A percentile compares a stretch with the other conserved stretches of the same genome.
Evolutionary conservation across 1,140 invertebrate genomes (phyloP).

Genomic region (Solen grandis): DNA sequence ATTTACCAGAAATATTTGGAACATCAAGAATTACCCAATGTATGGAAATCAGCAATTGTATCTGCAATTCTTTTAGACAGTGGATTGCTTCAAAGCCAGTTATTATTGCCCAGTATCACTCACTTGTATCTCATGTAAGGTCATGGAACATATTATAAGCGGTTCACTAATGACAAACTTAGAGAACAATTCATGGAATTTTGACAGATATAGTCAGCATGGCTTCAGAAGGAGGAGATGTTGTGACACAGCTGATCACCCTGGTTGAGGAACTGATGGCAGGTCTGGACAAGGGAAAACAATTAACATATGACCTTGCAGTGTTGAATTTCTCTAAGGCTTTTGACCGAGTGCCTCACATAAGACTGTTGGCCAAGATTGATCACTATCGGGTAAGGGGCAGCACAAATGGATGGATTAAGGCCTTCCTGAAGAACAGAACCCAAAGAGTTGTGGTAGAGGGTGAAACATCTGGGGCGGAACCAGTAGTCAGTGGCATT

Average conservation of each 20-base stretch:
- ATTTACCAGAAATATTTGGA: too few relatives aligned
- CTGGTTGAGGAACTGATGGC: too few relatives aligned
- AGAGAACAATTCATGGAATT: too few relatives aligned
- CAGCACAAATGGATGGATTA: not conserved
- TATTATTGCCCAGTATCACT: not conserved
- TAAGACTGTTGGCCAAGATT: constrained; percentile 7
- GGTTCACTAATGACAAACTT: too few relatives aligned
- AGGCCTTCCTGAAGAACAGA: constrained; percentile 4
- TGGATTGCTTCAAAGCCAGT: not conserved
- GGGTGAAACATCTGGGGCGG: not conserved
- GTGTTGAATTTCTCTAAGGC: too few relatives aligned
- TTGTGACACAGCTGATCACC: too few relatives aligned
- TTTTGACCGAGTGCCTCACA: constrained; percentile 23
- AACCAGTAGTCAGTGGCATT: not conserved
- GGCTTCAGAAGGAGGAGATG: too few relatives aligned
- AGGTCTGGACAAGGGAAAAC: too few relatives aligned
- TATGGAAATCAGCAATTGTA: not conserved
- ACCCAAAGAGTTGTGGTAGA: constrained; percentile 1
- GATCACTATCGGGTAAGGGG: constrained; percentile 3
- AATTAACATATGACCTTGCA: too few relatives aligned
- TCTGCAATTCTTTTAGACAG: not conserved
- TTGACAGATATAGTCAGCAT: too few relatives aligned
- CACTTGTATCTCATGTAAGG: constrained; percentile 1
- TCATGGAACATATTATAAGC: constrained; percentile 2
- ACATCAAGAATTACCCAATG: too few relatives aligned